Conservation (phyloP, 1,140 invertebrate species). For the Pteromalus puparum region DNA sequence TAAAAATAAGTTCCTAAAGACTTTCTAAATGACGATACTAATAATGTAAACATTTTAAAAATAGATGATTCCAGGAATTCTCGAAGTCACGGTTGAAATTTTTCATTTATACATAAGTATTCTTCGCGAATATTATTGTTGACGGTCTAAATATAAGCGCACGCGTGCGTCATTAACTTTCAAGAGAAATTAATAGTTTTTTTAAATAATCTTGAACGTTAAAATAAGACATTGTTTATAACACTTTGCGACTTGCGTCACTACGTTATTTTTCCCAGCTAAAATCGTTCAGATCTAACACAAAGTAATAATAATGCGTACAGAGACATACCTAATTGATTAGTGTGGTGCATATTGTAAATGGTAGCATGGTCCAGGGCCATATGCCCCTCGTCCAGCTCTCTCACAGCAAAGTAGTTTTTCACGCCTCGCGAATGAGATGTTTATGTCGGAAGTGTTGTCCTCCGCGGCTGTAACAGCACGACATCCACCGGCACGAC, state of each 20-base stretch:
- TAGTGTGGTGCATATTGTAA: slow-evolving; percentile 72
- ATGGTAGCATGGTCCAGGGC: slow-evolving; percentile 70
- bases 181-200: background rate
- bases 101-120: background rate
- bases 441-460: background rate
- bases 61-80: background rate
- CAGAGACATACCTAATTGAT: slow-evolving; percentile 69
- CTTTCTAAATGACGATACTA: background rate
- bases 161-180: background rate
- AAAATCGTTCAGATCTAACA: too few relatives aligned
- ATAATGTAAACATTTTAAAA: slow-evolving; percentile 4
- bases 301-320: background rate
- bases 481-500: too few relatives aligned
- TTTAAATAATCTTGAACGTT: background rate
- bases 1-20: background rate
- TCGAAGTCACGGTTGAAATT: background rate
- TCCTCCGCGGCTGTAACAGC: background rate
- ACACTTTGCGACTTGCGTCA: background rate
- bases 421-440: background rate
- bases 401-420: background rate
- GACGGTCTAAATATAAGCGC: background rate
- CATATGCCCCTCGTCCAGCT: slow-evolving; percentile 63
- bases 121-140: background rate
- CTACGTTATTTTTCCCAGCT: too few relatives aligned
- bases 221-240: too few relatives aligned